phyloP scores from a whole-genome alignment of 2,888 invertebrate species.

The Philopedon plagiatum region DNA sequence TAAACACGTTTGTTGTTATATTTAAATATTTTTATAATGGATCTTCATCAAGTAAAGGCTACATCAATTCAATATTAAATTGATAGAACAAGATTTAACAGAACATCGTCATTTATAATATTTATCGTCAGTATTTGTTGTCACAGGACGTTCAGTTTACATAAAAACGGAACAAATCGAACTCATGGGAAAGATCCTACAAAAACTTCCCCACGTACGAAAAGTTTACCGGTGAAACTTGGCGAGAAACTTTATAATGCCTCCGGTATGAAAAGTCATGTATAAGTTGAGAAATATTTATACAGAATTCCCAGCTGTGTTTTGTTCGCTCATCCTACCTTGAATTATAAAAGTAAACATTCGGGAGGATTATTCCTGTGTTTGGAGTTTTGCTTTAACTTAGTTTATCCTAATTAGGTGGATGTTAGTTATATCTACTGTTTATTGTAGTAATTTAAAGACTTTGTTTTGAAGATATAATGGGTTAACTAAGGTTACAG shows the following conservation, averaged over 20 bases:
- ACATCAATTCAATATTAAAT: too few species aligned
- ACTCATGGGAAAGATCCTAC: conserved; percentile 12
- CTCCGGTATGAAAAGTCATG: conserved; percentile 42
- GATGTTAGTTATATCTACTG: conserved; percentile 38
- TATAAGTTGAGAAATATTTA: conserved; percentile 46
- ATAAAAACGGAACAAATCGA: conserved; percentile 26
- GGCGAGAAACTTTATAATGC: conserved; percentile 40
- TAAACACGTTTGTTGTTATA: too few species aligned
- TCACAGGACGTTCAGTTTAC: neutral
- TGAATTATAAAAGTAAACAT: conserved; percentile 42
- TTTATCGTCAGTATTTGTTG: too few species aligned
- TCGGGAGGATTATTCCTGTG: conserved; percentile 31
- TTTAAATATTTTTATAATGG: too few species aligned
- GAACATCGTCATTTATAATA: too few species aligned
- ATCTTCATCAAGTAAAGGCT: too few species aligned
- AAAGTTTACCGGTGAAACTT: conserved; percentile 42
- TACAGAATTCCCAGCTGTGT: conserved; percentile 46
- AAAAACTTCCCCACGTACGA: conserved; percentile 26
- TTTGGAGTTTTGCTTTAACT: conserved; percentile 28
- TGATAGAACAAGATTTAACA: too few species aligned
- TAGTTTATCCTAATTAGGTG: conserved; percentile 40
- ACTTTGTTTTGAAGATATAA: neutral
- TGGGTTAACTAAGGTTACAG: neutral
- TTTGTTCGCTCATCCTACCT: conserved; percentile 39
- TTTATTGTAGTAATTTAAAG: conserved; percentile 18